A percentile compares a stretch with the other conserved stretches of the same genome.
Conservation (phyloP, 2,113 vertebrate genomes). For the Dasyurus viverrinus region DNA sequence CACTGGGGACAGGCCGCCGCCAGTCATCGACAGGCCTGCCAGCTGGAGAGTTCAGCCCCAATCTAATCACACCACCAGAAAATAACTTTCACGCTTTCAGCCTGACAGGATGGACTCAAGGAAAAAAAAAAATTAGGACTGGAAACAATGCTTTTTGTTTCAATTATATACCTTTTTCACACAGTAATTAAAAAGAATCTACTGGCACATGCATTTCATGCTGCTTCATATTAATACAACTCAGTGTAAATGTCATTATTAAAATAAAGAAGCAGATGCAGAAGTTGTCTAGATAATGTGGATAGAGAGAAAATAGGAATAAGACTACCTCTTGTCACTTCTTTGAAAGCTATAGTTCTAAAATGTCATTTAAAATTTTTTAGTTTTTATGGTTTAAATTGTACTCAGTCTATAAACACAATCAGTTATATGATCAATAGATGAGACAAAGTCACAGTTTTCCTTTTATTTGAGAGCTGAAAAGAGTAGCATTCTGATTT, state of each 20-base stretch:
- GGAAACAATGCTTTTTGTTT: constrained; percentile 91
- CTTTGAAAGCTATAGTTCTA: not conserved
- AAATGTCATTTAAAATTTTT: constrained; percentile 10
- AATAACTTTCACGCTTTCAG: constrained; percentile 91
- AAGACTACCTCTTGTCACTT: not conserved
- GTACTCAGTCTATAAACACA: constrained; percentile 28
- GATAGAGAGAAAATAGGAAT: constrained; percentile 24
- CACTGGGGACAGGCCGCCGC: constrained; percentile 96
- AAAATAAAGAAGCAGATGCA: constrained; percentile 52
- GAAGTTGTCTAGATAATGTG: constrained; percentile 22
- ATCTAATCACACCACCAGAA: constrained; percentile 99
- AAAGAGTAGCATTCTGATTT: constrained; percentile 28
- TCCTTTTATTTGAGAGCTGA: constrained; percentile 24
- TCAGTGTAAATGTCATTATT: constrained; percentile 79
- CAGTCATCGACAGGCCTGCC: constrained; percentile 99
- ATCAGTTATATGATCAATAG: not conserved
- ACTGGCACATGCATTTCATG: constrained; percentile 69
- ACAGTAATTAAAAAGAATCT: constrained; percentile 84
- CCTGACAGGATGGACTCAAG: constrained; percentile 92
- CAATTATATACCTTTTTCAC: constrained; percentile 81
- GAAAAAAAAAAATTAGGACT: constrained; percentile 73
- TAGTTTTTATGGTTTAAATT: constrained; percentile 13
- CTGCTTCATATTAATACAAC: constrained; percentile 74
- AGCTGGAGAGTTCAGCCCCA: constrained; percentile 99
- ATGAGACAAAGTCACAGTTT: not conserved